Conservation (phyloP, 2,113 vertebrate species). For the Pelvicachromis taeniatus region DNA sequence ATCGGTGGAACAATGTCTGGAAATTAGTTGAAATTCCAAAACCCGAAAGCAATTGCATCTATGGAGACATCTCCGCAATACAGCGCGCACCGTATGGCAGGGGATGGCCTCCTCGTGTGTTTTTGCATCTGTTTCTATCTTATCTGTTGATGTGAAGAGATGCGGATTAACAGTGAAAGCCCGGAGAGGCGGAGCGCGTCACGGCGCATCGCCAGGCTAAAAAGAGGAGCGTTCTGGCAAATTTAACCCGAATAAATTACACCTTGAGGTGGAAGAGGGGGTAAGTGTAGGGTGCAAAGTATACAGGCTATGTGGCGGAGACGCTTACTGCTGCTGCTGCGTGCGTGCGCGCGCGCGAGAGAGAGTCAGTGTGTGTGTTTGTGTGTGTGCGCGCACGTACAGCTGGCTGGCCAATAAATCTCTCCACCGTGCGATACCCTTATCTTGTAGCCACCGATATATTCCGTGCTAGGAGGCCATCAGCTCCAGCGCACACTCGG, state of each 20-base stretch:
- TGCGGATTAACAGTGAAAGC: conserved; percentile 88
- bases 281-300: conserved; percentile 34
- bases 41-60: neutral
- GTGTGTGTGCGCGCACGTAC: conserved; percentile 7
- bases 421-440: conserved; percentile 86
- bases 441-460: conserved; percentile 97
- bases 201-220: conserved; percentile 86
- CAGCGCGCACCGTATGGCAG: conserved; percentile 72
- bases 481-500: conserved; percentile 85
- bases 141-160: conserved; percentile 90
- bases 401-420: conserved; percentile 96
- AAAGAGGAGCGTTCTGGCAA: conserved; percentile 89
- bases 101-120: conserved; percentile 78
- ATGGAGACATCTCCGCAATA: conserved; percentile 40
- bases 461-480: conserved; percentile 89
- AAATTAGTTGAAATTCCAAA: conserved; percentile 21
- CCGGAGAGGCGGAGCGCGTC: conserved; percentile 87
- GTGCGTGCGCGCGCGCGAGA: neutral
- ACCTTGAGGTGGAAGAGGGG: conserved; percentile 66
- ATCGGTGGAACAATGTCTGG: conserved; percentile 27
- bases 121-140: conserved; percentile 80
- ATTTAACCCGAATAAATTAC: conserved; percentile 95
- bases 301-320: neutral
- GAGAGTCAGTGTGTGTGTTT: neutral
- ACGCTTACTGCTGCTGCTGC: neutral